Base-by-base conservation (phyloP, 2,888 invertebrate species). In the Choreutis nemorana region DNA sequence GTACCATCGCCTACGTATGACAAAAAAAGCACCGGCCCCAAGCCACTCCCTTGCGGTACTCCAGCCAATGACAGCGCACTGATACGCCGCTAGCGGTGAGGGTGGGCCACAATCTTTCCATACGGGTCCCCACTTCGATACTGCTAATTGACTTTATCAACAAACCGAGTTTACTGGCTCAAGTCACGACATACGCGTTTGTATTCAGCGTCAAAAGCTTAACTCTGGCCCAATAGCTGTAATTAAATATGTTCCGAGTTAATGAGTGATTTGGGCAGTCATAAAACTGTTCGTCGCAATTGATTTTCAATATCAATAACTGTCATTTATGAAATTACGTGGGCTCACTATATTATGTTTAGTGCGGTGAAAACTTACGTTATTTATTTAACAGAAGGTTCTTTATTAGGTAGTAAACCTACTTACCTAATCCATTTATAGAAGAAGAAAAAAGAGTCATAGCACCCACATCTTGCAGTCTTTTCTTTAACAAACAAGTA, bases 81-180 rank as follows among this genome's bases (percentile, higher is more conserved):
- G 57, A 59, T 55, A 57, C 50, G 42, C 44, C 55, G 53, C 58
- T 53, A 44, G 57, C 52, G 46, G 45, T 55, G 65, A 62, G 65
- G 68, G 72, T 68, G 77, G 73, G 72, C 63, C 56, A 52, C 56
- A 61, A 66, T 68, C 68, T 60, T 56, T 64, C 70, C 68, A 72
- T 75, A 67, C 65, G 59, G 63, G 71, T 65, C 70, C 65, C 72
- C 62, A 64, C 72, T 77, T 66, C 70, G 77, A 75, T 73, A 72
- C 65, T 59, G 59, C 75, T 78, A 78, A 78, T 78, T 78, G 78
- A 75, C 78, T 77, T 77, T 78, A 78, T 78, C 78, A 78, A 77
- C 78, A 78, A 75, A 77, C 73, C 55, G 68, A 75, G 67, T 73
- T 78, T 75, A 78, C 73, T 68, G 75, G 70, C 64, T 55, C 51